These are phyloP conservation scores for Liparis tanakae DNA, from an alignment of 2,797 vertebrate genomes.

Conservation along the genomic window DNA sequence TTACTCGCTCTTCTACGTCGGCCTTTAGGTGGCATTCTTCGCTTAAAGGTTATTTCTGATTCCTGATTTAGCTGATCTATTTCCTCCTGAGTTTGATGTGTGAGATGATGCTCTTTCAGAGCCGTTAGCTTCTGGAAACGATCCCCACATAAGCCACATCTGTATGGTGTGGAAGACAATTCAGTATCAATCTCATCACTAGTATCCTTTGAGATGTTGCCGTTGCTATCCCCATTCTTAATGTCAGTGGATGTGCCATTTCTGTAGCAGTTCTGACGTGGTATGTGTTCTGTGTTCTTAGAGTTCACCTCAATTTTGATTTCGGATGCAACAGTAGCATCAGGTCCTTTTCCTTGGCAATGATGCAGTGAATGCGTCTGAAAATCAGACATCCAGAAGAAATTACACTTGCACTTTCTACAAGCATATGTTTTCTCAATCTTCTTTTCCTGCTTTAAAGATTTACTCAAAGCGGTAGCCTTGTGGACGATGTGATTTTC, in stretches of 20 bases:
- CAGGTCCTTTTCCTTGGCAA: slow-evolving; percentile 70
- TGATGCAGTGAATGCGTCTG: slow-evolving; percentile 78
- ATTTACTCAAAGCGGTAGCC: slow-evolving; percentile 41
- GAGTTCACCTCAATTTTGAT: slow-evolving; percentile 56
- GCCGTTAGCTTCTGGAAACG: slow-evolving; percentile 76
- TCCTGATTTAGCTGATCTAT: slow-evolving; percentile 74
- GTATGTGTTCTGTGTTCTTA: slow-evolving; percentile 49
- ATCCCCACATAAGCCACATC: slow-evolving; percentile 84
- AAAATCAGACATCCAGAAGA: slow-evolving; percentile 87
- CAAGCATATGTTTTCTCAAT: slow-evolving; percentile 81
- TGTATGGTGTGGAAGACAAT: slow-evolving; percentile 74
- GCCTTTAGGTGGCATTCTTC: slow-evolving; percentile 57
- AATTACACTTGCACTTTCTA: slow-evolving; percentile 81
- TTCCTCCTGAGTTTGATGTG: slow-evolving; percentile 80
- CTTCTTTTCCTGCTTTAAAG: slow-evolving; percentile 71
- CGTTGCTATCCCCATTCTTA: slow-evolving; percentile 54
- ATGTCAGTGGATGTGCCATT: slow-evolving; percentile 62
- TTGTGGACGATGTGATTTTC: slow-evolving; percentile 72
- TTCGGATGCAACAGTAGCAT: slow-evolving; percentile 47
- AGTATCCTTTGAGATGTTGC: slow-evolving; percentile 40
- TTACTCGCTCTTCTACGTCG: slow-evolving; percentile 67
- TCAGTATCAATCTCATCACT: slow-evolving; percentile 36
- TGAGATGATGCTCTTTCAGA: slow-evolving; percentile 83
- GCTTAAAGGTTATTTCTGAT: slow-evolving; percentile 56
- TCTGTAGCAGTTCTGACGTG: slow-evolving; percentile 53